Percentiles rank a stretch among this genome's conserved stretches.
phyloP scores from a whole-genome alignment of 1,140 invertebrate genomes.

The Thalassaphorura encarpata region DNA sequence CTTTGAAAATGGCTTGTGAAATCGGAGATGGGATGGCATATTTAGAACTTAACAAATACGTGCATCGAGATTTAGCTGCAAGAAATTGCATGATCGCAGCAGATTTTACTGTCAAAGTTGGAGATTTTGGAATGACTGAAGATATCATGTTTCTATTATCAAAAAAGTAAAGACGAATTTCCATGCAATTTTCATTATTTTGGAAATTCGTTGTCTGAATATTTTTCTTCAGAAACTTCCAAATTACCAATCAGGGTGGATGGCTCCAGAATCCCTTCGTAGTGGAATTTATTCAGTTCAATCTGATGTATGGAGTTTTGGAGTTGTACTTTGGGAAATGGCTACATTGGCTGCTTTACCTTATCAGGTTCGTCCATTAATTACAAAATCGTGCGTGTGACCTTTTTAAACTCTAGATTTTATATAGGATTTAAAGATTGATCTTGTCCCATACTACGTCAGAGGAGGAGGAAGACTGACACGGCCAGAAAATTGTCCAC shows the following conservation, averaged over 20 bases:
- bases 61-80: constrained; percentile 24
- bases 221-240: background rate
- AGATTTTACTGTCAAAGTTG: constrained; percentile 10
- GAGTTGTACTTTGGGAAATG: constrained; percentile 39
- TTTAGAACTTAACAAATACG: constrained; percentile 8
- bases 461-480: constrained; percentile 85
- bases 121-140: constrained; percentile 18
- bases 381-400: too few relatives aligned
- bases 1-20: constrained; percentile 49
- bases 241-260: constrained; percentile 27
- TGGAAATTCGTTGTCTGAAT: background rate
- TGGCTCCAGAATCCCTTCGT: constrained; percentile 35
- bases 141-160: constrained; percentile 9
- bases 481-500: constrained; percentile 84
- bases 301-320: constrained; percentile 37
- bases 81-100: constrained; percentile 16
- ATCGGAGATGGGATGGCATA: constrained; percentile 18
- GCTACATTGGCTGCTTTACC: constrained; percentile 32
- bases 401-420: too few relatives aligned
- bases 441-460: constrained; percentile 73
- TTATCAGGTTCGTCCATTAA: constrained; percentile 1
- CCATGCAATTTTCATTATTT: background rate
- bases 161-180: constrained; percentile 6
- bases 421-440: constrained; percentile 33
- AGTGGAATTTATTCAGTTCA: constrained; percentile 33